Conservation (phyloP, 2,113 vertebrate species). For the Amazona guildingii region DNA sequence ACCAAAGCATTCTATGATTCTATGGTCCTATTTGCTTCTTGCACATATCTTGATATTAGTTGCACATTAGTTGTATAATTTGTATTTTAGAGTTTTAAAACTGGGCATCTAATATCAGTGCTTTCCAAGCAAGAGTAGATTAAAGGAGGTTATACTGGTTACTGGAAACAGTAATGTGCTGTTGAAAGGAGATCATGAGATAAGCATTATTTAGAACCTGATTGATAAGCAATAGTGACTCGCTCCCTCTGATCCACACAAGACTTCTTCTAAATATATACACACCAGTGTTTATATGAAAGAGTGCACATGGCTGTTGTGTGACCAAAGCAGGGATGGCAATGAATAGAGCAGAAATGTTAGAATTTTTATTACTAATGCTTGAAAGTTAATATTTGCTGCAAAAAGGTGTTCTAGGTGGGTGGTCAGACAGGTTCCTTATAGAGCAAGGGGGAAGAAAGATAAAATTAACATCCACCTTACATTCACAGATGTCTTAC, state of each 20-base stretch:
- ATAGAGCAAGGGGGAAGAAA: background rate
- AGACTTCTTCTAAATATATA: background rate
- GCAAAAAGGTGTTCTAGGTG: background rate
- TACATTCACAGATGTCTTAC: background rate
- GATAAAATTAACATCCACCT: too few relatives aligned
- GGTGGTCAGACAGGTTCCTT: background rate
- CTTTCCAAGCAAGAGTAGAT: background rate
- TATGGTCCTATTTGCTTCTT: background rate
- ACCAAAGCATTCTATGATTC: background rate
- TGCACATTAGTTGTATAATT: background rate
- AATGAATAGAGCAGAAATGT: background rate
- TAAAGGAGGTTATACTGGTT: background rate
- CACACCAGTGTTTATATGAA: background rate
- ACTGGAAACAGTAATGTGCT: background rate
- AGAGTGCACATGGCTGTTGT: accelerated
- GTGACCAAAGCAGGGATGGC: background rate
- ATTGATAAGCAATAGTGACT: background rate
- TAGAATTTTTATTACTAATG: background rate
- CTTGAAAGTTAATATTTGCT: background rate
- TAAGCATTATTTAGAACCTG: background rate
- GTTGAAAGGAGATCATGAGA: background rate
- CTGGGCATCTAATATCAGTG: background rate
- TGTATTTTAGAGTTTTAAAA: background rate
- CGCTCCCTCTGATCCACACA: background rate
- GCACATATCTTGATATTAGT: accelerated